phyloP scores from a whole-genome alignment of 2,888 invertebrate species.

The Boloria euphrosyne region DNA sequence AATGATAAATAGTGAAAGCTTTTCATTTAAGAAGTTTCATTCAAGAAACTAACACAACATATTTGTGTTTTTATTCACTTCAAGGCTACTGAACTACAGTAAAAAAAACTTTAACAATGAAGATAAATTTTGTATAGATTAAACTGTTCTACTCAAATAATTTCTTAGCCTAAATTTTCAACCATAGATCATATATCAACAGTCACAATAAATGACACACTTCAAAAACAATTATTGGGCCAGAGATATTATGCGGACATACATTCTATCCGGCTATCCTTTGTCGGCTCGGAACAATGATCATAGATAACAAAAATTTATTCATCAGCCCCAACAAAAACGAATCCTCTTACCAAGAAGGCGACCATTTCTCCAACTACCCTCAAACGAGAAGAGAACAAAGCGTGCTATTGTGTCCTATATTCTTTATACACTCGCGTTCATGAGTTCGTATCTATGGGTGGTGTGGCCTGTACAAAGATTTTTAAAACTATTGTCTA shows the following conservation, averaged over 20 bases:
- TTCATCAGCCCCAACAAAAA: constrained; percentile 67
- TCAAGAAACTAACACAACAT: too few species aligned
- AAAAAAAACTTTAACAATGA: background rate
- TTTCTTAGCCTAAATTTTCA: background rate
- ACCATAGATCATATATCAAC: constrained; percentile 10
- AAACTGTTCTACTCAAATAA: constrained; percentile 2
- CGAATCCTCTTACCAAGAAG: constrained; percentile 63
- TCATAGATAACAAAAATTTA: constrained; percentile 60
- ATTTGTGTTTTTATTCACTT: too few species aligned
- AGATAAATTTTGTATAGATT: background rate
- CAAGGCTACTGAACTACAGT: too few species aligned
- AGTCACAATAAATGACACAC: constrained; percentile 22
- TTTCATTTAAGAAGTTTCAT: too few species aligned
- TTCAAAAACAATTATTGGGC: constrained; percentile 35
- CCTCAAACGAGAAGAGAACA: constrained; percentile 55
- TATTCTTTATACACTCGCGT: constrained; percentile 40
- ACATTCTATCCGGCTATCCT: constrained; percentile 37
- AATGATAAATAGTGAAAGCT: too few species aligned
- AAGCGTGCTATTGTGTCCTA: constrained; percentile 56
- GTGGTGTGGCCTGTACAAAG: constrained; percentile 45
- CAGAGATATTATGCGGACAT: constrained; percentile 28
- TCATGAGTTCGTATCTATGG: constrained; percentile 58
- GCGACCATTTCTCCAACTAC: constrained; percentile 59
- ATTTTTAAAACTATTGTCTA: constrained; percentile 49
- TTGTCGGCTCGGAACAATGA: constrained; percentile 53